Base-by-base conservation (phyloP, 2,888 invertebrate species). In the Eueremaeus valkanovi region DNA sequence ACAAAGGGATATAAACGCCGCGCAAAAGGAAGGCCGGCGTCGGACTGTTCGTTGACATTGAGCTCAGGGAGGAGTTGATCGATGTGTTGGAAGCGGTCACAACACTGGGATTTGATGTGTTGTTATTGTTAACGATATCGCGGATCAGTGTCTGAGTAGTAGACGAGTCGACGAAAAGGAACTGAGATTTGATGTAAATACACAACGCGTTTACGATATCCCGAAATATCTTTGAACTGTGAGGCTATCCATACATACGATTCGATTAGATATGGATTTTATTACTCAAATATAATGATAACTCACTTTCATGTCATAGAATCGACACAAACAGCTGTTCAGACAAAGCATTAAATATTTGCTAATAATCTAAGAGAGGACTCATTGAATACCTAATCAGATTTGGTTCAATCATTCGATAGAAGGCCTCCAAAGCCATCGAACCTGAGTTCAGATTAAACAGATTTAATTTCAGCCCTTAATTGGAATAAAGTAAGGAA, bases 201-300 rank as follows among this genome's bases (percentile, higher is more conserved):
- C 95, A 95, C 79, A 96, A 85, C 49, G 94, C 92, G 84, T 92
- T 93, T 74, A 98, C 93, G 81, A 98, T 95, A 84, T 97, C 95
- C 83, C 95, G 91, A 82, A 97, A 84, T 72, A 87, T 84, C 80
- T 86, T 86, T 2, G 86, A 85, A 3, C 86, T 85, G 78, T 86
- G 85, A 16, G 92, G 92, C 27, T 49, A 42, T 36, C 9, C 6
- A 63, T 6, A 63, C 6, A 63, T 6, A 33, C 31, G 8, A 31
- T 9, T 18, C 63, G 5, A 33, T 33, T 9, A 33, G 5, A 1
- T 3, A 63, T 63, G 29, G 11, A 31, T 24, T 18, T 33, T 16
- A 27, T 31, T 63, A 63, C 31, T 8, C 11, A 33, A 18, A 1
- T 29, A 18, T 33, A 13, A 63, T 24, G n/a, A 24, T 31, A 21